Conservation (phyloP, 1,140 invertebrate species). For the Lordiphosa collinella region DNA sequence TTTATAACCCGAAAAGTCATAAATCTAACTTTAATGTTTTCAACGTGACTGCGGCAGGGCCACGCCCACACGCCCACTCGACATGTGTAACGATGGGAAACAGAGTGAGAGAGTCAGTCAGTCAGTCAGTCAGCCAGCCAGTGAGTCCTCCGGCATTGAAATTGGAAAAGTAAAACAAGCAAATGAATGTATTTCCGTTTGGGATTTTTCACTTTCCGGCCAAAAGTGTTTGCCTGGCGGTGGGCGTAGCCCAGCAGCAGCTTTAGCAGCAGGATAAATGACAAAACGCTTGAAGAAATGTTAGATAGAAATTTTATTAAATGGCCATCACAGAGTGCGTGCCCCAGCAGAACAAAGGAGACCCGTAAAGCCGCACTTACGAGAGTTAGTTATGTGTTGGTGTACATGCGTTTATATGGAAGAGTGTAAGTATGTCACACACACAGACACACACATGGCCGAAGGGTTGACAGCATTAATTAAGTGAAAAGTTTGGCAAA, state of each 20-base stretch:
- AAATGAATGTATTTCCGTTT: slow-evolving; percentile 78
- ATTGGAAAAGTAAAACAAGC: slow-evolving; percentile 77
- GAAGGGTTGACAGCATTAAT: slow-evolving; percentile 11
- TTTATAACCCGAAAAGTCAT: slow-evolving; percentile 80
- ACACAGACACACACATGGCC: background rate
- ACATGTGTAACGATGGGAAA: slow-evolving; percentile 39
- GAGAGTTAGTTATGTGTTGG: too few relatives aligned
- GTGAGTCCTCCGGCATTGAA: slow-evolving; percentile 57
- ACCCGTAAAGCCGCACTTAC: too few relatives aligned
- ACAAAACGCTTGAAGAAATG: slow-evolving; percentile 11
- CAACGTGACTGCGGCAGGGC: slow-evolving; percentile 77
- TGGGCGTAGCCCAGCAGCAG: slow-evolving; percentile 6
- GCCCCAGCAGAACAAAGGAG: background rate
- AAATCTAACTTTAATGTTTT: slow-evolving; percentile 79
- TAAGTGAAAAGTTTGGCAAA: slow-evolving; percentile 1
- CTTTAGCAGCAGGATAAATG: slow-evolving; percentile 6
- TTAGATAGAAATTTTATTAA: slow-evolving; percentile 10
- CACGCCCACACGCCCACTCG: slow-evolving; percentile 32
- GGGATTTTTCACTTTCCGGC: slow-evolving; percentile 74
- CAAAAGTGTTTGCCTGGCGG: slow-evolving; percentile 10
- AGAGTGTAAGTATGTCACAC: too few relatives aligned
- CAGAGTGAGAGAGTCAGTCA: slow-evolving; percentile 1
- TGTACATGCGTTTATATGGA: background rate
- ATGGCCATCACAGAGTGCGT: background rate
- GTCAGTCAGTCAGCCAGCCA: background rate